phyloP scores from a whole-genome alignment of 2,888 invertebrate species.

The Caenorhabditis drosophilae region DNA sequence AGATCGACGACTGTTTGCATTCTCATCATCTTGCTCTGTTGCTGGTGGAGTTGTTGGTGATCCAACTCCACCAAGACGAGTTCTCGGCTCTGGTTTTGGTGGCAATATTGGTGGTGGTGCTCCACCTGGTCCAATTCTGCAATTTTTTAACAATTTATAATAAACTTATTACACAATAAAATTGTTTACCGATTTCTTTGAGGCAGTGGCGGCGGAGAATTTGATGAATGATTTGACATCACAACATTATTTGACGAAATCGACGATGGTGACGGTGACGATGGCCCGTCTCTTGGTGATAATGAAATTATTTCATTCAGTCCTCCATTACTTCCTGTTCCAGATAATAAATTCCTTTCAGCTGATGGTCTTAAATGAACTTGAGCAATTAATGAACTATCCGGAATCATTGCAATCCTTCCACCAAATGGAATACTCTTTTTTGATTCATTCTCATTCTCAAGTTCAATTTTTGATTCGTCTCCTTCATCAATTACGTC shows the following conservation, averaged over 20 bases:
- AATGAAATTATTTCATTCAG: constrained; percentile 2
- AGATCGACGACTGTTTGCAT: constrained; percentile 49
- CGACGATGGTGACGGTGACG: constrained; percentile 10
- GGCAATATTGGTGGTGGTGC: constrained; percentile 44
- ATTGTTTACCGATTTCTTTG: constrained; percentile 27
- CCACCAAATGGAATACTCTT: not conserved
- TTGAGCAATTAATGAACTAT: constrained; percentile 25
- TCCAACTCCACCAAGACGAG: constrained; percentile 11
- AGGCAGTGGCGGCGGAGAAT: constrained; percentile 44
- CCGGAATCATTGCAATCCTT: constrained; percentile 48
- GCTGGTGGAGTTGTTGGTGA: constrained; percentile 22
- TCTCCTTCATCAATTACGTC: constrained; percentile 21
- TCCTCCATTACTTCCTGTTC: not conserved
- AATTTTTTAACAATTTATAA: not conserved
- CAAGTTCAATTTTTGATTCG: constrained; percentile 10
- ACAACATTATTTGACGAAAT: constrained; percentile 11
- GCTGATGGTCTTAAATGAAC: constrained; percentile 37
- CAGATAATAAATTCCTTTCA: constrained; percentile 15
- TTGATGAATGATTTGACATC: constrained; percentile 11
- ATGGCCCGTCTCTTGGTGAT: constrained; percentile 19
- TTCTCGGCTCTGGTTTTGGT: constrained; percentile 47
- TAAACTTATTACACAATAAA: not conserved
- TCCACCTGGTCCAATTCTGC: constrained; percentile 29
- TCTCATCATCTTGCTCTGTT: constrained; percentile 45
- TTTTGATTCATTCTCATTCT: constrained; percentile 16